A percentile compares a stretch with the other conserved stretches of the same genome.
Conservation (phyloP, 2,113 vertebrate species). For the Rousettus leschenaultii region DNA sequence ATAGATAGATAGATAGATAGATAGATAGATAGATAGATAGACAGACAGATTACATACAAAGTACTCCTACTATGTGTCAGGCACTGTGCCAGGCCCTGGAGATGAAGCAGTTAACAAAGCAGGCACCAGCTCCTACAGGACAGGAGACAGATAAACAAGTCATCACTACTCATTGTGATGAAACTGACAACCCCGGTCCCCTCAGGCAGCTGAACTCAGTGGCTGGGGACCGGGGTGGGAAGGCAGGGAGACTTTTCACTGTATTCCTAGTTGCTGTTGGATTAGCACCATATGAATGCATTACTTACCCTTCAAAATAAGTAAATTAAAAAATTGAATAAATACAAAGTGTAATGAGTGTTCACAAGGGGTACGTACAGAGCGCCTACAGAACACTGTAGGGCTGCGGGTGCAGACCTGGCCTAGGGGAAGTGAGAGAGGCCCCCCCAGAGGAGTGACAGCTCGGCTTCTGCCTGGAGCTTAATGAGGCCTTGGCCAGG, state of each 20-base stretch:
- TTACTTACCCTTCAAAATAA: not conserved
- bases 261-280: not conserved
- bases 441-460: not conserved
- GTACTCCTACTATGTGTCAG: not conserved
- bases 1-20: not conserved
- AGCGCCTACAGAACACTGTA: not conserved
- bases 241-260: not conserved
- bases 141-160: slow-evolving; percentile 27
- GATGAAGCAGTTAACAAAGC: slow-evolving; percentile 5
- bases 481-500: not conserved
- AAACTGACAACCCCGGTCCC: not conserved
- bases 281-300: not conserved
- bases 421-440: not conserved
- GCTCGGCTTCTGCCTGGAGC: not conserved
- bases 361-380: not conserved
- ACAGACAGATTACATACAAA: not conserved
- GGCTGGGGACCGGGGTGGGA: not conserved
- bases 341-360: not conserved
- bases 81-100: not conserved
- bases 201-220: not conserved
- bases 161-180: not conserved
- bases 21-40: not conserved
- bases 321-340: not conserved
- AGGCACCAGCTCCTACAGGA: not conserved
- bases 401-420: not conserved